Percentiles rank a stretch among this genome's conserved stretches.
phyloP scores from a whole-genome alignment of 1,140 invertebrate genomes.

The Danaus plexippus region DNA sequence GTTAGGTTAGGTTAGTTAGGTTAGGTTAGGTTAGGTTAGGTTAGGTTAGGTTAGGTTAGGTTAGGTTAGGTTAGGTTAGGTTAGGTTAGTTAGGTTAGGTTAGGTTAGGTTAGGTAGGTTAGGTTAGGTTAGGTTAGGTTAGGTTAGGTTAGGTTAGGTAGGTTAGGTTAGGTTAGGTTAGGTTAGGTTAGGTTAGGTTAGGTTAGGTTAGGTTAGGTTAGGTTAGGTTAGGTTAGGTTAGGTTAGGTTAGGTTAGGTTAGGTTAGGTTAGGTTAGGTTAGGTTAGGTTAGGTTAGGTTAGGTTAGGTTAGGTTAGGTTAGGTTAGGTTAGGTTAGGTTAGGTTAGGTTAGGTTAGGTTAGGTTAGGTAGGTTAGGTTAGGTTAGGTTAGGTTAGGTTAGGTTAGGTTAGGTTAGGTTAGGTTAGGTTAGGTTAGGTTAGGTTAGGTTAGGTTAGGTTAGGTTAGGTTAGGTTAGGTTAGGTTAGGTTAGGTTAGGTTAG shows the following conservation, averaged over 20 bases:
- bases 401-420: too few relatives aligned
- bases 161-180: too few relatives aligned
- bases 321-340: slow-evolving; percentile 6
- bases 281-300: slow-evolving; percentile 5
- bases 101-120: slow-evolving; percentile 14
- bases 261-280: too few relatives aligned
- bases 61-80: slow-evolving; percentile 33
- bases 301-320: slow-evolving; percentile 6
- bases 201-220: slow-evolving; percentile 19
- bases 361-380: too few relatives aligned
- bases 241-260: slow-evolving; percentile 6
- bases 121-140: too few relatives aligned
- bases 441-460: too few relatives aligned
- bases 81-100: slow-evolving; percentile 35
- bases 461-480: too few relatives aligned
- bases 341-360: slow-evolving; percentile 6
- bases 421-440: too few relatives aligned
- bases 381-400: too few relatives aligned
- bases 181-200: slow-evolving; percentile 8
- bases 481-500: too few relatives aligned
- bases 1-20: slow-evolving; percentile 4
- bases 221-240: slow-evolving; percentile 16
- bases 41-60: slow-evolving; percentile 29
- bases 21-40: slow-evolving; percentile 6
- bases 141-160: slow-evolving; percentile 4